Base-by-base conservation (phyloP, 2,113 vertebrate species). In the Piprites chloris region DNA sequence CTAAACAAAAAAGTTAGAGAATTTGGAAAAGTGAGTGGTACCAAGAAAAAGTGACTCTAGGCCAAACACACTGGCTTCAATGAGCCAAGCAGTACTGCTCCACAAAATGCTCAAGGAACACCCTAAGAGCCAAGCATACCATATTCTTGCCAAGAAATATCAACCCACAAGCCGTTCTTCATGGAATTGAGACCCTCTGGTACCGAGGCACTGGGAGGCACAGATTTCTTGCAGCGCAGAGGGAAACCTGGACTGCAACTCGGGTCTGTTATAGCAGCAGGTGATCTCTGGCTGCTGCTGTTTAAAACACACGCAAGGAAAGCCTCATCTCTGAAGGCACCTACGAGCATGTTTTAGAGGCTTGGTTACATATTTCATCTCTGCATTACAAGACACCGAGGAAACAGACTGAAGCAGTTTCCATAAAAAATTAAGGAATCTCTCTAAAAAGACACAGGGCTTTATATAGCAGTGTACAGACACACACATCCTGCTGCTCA, bases 381-480 rank as follows among this genome's bases (percentile, higher is more conserved):
- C 32, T 61, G 62, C 32, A 3, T 73, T 88, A 66, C 62, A 44
- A 71, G 85, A 32, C 78, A 56, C 49, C 1, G 2, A 96, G 90
- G 85, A 91, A 96, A 79, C 27, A 96, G 95, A 92, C 78, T 79
- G 88, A 89, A 74, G 80, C 61, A 47, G 53, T 76, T 94, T 77
- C 92, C 79, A 85, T 95, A 85, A 89, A 94, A 92, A 92, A 77
- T 80, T 46, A 73, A 92, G 75, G 62, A 41, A 39, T 37, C 18
- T 92, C 83, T 79, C 72, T 71, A 56, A 33, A 92, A 96, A 85
- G 90, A 85, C 61, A 47, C 33, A 26, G 24, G 56, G 85, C 75
- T 95, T 92, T 95, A 81, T 86, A 85, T 73, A 93, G 79, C 76
- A 37, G 17, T 42, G 79, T 46, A 46, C 49, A 49, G 71, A 93